phyloP scores from a whole-genome alignment of 1,140 invertebrate species.

The Zaprionus gabonicus region DNA sequence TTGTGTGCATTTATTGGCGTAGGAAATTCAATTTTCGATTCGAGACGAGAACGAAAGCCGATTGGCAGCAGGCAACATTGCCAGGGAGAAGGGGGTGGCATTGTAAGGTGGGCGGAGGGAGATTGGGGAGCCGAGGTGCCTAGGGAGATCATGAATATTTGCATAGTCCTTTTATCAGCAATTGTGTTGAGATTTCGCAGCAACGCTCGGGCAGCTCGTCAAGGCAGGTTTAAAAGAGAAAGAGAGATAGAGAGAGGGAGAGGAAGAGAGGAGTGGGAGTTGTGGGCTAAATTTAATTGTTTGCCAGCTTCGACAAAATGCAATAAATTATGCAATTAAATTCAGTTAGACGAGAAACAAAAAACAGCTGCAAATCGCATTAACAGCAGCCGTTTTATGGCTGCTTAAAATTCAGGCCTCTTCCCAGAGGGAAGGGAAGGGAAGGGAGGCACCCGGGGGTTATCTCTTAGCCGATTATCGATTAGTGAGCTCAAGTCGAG shows the following conservation, averaged over 20 bases:
- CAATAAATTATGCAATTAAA: constrained; percentile 27
- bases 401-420: constrained; percentile 3
- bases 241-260: no score
- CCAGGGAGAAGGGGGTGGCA: background rate
- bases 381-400: constrained; percentile 4
- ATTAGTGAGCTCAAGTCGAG: background rate
- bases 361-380: constrained; percentile 7
- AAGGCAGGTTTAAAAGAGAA: background rate
- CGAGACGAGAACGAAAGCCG: constrained; percentile 40
- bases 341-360: background rate
- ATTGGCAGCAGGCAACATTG: constrained; percentile 29
- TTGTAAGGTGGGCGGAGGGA: background rate
- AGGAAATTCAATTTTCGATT: constrained; percentile 63
- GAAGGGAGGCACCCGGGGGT: background rate
- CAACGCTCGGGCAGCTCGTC: background rate
- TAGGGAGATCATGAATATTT: constrained; percentile 28
- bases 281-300: constrained; percentile 10
- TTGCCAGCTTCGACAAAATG: background rate
- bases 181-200: constrained; percentile 14
- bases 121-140: background rate
- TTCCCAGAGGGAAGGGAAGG: no score
- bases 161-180: constrained; percentile 35
- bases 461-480: background rate
- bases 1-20: constrained; percentile 59
- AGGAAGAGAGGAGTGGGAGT: no score